Evolutionary conservation across 1,140 invertebrate genomes (phyloP).

Genomic region (Diorhabda carinulata): DNA sequence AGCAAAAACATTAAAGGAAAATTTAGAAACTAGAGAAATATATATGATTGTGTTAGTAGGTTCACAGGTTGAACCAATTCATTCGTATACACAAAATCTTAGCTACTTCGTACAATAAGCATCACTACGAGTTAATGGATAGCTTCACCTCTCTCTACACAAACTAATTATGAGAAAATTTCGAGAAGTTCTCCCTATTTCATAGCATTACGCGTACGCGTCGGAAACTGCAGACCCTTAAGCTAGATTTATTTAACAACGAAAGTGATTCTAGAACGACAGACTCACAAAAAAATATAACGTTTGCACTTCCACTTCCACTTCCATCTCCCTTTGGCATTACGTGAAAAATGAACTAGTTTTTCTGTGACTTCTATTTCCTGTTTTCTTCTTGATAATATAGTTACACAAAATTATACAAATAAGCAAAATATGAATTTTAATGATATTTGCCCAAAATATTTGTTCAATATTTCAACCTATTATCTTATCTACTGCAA

Average conservation of each 20-base stretch:
- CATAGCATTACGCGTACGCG: neutral
- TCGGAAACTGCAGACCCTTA: neutral
- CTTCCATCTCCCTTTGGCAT: neutral
- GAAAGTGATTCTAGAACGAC: neutral
- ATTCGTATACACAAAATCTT: too few relatives aligned
- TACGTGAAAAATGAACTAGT: neutral
- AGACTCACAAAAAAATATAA: neutral
- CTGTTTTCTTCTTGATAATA: too few relatives aligned
- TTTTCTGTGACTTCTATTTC: neutral
- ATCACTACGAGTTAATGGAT: neutral
- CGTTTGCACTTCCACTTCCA: neutral
- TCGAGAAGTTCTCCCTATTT: neutral
- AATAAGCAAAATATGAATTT: too few relatives aligned
- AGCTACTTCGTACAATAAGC: too few relatives aligned
- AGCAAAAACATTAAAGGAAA: too few relatives aligned
- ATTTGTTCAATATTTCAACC: too few relatives aligned
- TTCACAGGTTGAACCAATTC: too few relatives aligned
- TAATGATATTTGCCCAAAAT: too few relatives aligned
- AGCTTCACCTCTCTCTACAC: neutral
- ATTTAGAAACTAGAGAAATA: too few relatives aligned
- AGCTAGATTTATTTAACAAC: conserved; percentile 1
- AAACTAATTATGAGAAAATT: neutral
- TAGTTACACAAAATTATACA: too few relatives aligned
- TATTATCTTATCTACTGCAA: too few relatives aligned
- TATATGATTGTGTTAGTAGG: too few relatives aligned